Evolutionary conservation across 2,113 vertebrate species (phyloP), one percentile per base, ranked within the genome.

Genomic region (Cyprinodon brontotheroides): DNA sequence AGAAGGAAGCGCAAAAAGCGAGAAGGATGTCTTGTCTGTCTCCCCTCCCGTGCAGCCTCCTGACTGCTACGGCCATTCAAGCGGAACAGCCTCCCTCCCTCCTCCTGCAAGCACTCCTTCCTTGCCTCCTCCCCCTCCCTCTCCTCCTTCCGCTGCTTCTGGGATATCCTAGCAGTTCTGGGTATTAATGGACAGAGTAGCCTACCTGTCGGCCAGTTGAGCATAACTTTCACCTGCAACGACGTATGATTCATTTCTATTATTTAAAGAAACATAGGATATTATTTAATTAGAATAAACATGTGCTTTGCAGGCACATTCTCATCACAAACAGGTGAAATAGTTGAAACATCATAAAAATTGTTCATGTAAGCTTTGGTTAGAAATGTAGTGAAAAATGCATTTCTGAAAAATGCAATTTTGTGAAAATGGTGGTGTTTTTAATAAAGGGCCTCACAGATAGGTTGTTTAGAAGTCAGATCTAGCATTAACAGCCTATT

Each of bases 51-150:
- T 86, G 81, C 60, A 94, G 92, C 74, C 81, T 86, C 91, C 79
- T 68, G 59, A 79, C 86, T 81, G 86, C 67, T 68, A 81, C 75
- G 82, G 86, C 92, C 94, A 94, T 90, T 89, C 90, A 94, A 94
- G 95, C 94, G 92, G 93, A 95, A 95, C 93, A 82, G 79, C 79
- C 89, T 61, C 69, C 82, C 59, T 71, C 77, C 40, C 87, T 50
- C 29, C 61, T 69, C 68, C 64, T 70, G 29, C 88, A 91, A 75
- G 68, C 50, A 36, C 39, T 65, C 90, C 63, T 76, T 22, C 62
- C 22, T 40, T 80, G 22, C 61, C 88, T 92, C 81, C 40, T 80
- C n/a, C 68, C 22, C 10, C 43, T 11, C 11, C 43, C 9, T 14
- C 90, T 91, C 92, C 89, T 68, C 89, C 90, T 90, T 86, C 89